These are phyloP conservation scores for Drosophila colorata DNA, from an alignment of 2,888 invertebrate species.

Conservation along the genomic window DNA sequence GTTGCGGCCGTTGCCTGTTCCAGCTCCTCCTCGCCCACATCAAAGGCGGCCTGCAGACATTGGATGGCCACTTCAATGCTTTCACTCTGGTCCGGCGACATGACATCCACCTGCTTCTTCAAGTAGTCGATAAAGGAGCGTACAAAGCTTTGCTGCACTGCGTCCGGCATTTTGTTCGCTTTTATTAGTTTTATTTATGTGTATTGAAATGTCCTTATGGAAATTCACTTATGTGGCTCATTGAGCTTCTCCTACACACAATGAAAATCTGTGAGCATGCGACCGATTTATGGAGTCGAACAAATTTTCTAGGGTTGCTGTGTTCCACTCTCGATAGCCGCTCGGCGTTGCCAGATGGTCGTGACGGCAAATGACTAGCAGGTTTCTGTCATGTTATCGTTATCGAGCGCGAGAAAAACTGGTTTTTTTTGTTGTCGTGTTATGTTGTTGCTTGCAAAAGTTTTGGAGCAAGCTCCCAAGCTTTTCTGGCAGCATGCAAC, in stretches of 20 bases:
- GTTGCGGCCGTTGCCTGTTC: slow-evolving; percentile 33
- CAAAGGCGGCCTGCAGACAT: slow-evolving; percentile 96
- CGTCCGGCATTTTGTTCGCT: slow-evolving; percentile 77
- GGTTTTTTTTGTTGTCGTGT: slow-evolving; percentile 32
- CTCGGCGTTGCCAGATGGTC: slow-evolving; percentile 19
- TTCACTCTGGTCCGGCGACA: slow-evolving; percentile 83
- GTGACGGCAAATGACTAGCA: slow-evolving; percentile 24
- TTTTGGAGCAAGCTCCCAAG: slow-evolving; percentile 49
- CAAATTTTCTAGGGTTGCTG: slow-evolving; percentile 47
- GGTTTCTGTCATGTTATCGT: slow-evolving; percentile 25
- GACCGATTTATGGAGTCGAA: slow-evolving; percentile 39
- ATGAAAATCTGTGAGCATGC: slow-evolving; percentile 47
- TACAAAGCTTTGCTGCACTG: slow-evolving; percentile 84
- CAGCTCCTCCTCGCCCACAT: slow-evolving; percentile 85
- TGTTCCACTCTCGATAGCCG: neutral
- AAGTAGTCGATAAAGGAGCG: slow-evolving; percentile 83
- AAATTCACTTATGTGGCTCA: slow-evolving; percentile 63
- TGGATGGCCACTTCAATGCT: slow-evolving; percentile 95
- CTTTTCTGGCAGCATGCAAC: slow-evolving; percentile 64
- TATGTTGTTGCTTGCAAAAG: slow-evolving; percentile 28
- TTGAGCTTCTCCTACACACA: slow-evolving; percentile 25
- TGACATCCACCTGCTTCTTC: slow-evolving; percentile 81
- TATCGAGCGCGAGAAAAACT: slow-evolving; percentile 53
- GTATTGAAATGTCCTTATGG: slow-evolving; percentile 12
- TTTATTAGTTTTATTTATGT: slow-evolving; percentile 1